Conservation (phyloP, 2,797 vertebrate species). For the Sebastes paucispinis region DNA sequence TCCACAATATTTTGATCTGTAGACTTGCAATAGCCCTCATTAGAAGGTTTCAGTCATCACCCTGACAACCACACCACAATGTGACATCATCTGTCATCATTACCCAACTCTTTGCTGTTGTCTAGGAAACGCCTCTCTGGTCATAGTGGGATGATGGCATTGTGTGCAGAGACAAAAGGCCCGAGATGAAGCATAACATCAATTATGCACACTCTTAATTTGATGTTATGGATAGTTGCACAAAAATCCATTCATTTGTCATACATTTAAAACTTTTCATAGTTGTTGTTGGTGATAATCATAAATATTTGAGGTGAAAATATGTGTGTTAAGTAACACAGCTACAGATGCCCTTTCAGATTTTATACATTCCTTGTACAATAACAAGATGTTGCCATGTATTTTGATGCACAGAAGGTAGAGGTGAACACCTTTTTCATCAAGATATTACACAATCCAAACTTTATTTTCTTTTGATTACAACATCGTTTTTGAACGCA, state of each 20-base stretch:
- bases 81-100: constrained; percentile 85
- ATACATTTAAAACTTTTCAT: background rate
- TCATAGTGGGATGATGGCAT: constrained; percentile 72
- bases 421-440: background rate
- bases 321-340: background rate
- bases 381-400: background rate
- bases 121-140: constrained; percentile 79
- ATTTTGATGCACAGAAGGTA: background rate
- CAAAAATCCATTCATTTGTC: background rate
- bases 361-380: background rate
- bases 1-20: background rate
- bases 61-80: constrained; percentile 26
- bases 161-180: constrained; percentile 29
- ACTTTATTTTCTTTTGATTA: background rate
- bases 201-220: constrained; percentile 33
- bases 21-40: background rate
- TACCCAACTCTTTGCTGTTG: constrained; percentile 84
- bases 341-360: background rate
- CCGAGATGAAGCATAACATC: constrained; percentile 54
- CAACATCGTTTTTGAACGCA: background rate
- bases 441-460: background rate
- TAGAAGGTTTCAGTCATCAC: constrained; percentile 14
- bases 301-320: background rate
- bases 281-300: background rate
- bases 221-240: background rate